Evolutionary conservation across 2,113 vertebrate genomes (phyloP).

Genomic region (Orcinus orca): DNA sequence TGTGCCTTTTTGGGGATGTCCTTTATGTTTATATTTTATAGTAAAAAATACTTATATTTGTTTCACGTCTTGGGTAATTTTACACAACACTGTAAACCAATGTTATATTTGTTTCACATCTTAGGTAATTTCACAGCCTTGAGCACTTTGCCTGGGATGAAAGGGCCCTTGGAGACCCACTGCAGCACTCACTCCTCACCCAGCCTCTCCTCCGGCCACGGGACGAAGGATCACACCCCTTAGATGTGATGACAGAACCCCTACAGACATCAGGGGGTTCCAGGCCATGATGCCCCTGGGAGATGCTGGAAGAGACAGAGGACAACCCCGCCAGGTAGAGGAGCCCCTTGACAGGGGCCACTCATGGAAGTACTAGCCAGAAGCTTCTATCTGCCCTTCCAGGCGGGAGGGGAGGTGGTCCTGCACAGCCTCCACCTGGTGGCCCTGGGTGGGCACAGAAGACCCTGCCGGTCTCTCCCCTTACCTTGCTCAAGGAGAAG

Average conservation of each 20-base stretch:
- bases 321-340: not conserved
- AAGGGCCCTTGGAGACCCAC: not conserved
- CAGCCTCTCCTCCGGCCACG: not conserved
- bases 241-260: not conserved
- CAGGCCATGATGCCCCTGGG: not conserved
- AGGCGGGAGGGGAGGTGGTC: rapidly evolving
- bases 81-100: not conserved
- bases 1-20: not conserved
- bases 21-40: not conserved
- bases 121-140: not conserved
- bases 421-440: not conserved
- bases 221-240: too few relatives aligned
- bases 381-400: not conserved
- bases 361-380: not conserved
- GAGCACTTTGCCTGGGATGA: not conserved
- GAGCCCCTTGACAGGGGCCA: not conserved
- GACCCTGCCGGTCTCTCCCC: not conserved
- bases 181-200: not conserved
- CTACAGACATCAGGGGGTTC: not conserved
- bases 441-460: not conserved
- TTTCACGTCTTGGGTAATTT: not conserved
- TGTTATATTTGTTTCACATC: not conserved
- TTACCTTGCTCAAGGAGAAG: constrained; percentile 89
- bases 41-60: not conserved
- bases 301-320: not conserved